Percentiles rank a stretch among this genome's conserved stretches.
phyloP scores from a whole-genome alignment of 64 coral and sea anemone species.

The Pocillopora damicornis region DNA sequence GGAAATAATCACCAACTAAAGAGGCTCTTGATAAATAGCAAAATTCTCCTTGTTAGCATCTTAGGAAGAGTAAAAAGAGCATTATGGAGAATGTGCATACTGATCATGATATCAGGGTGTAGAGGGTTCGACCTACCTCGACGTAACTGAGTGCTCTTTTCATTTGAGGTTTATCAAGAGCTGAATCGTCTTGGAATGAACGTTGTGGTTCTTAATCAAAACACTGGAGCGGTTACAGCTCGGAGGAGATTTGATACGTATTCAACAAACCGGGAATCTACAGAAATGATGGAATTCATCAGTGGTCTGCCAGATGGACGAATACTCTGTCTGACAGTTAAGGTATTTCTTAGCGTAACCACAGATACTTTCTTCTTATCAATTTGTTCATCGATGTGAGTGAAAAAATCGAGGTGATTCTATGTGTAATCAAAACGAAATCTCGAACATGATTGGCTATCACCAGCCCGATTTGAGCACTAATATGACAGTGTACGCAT shows the following conservation, averaged over 20 bases:
- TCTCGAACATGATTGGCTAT: too few relatives aligned
- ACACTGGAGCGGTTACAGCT: constrained; percentile 34
- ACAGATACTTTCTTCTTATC: too few relatives aligned
- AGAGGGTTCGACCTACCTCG: too few relatives aligned
- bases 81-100: not conserved
- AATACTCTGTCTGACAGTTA: constrained; percentile 68
- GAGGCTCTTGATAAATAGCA: too few relatives aligned
- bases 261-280: constrained; percentile 41
- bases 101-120: not conserved
- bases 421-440: too few relatives aligned
- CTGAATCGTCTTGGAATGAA: constrained; percentile 52
- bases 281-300: constrained; percentile 37
- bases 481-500: too few relatives aligned
- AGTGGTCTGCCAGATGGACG: constrained; percentile 51
- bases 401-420: too few relatives aligned
- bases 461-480: too few relatives aligned
- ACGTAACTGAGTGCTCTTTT: not conserved
- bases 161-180: constrained; percentile 4
- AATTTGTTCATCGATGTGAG: too few relatives aligned
- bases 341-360: constrained; percentile 27
- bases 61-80: too few relatives aligned
- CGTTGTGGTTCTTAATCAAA: constrained; percentile 67
- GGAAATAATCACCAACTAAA: too few relatives aligned
- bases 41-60: too few relatives aligned
- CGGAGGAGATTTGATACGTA: constrained; percentile 56